Evolutionary conservation across 64 coral and sea anemone genomes (phyloP).

Genomic region (Stichodactyla helianthus): DNA sequence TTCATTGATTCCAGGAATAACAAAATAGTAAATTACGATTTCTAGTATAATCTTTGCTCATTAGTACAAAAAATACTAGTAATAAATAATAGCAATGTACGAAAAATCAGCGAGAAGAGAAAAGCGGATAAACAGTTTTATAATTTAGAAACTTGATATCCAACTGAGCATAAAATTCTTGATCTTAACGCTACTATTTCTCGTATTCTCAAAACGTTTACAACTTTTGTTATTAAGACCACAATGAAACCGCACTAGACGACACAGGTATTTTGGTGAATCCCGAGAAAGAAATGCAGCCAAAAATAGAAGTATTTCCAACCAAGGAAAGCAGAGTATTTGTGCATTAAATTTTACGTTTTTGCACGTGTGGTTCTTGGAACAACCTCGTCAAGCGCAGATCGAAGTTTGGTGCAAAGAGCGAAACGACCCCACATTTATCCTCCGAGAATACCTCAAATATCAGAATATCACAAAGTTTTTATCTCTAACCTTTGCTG

Average conservation of each 20-base stretch:
- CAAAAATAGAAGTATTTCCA: background rate
- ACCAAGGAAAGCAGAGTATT: background rate
- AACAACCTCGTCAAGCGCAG: background rate
- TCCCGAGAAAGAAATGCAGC: background rate
- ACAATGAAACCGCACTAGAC: background rate
- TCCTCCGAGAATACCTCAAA: background rate
- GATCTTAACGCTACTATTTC: background rate
- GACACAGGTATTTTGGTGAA: background rate
- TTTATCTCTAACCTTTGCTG: slow-evolving; percentile 41
- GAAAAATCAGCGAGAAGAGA: background rate
- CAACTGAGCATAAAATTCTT: background rate
- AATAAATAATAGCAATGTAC: background rate
- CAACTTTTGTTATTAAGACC: background rate
- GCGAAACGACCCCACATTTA: background rate
- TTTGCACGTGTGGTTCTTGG: background rate
- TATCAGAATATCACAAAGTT: background rate
- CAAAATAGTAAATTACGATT: background rate
- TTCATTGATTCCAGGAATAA: background rate
- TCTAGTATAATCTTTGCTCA: background rate
- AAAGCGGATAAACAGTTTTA: background rate
- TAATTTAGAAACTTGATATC: background rate
- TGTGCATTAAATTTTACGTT: background rate
- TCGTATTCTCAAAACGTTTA: background rate
- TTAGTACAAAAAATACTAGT: background rate
- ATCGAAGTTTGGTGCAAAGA: background rate